phyloP scores from a whole-genome alignment of 2,888 invertebrate genomes.

The Spilarctia lutea region DNA sequence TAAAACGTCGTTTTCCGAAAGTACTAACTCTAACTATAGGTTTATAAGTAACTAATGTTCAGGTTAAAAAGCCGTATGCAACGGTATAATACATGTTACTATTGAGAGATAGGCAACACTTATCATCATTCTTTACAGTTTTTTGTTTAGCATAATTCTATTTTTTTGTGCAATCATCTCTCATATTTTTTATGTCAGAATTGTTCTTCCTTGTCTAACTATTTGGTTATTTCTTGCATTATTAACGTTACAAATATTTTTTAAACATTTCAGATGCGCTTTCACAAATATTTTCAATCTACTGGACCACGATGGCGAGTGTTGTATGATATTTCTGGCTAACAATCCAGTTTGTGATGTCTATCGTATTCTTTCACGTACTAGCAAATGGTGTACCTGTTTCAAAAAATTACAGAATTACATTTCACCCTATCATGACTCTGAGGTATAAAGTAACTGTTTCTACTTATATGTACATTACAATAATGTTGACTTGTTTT shows the following conservation, averaged over 20 bases:
- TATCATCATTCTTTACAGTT: no score
- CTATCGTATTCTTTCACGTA: constrained; percentile 86
- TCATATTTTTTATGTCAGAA: background rate
- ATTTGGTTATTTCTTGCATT: no score
- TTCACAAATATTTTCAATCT: constrained; percentile 86
- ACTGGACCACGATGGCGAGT: constrained; percentile 89
- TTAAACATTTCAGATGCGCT: constrained; percentile 81
- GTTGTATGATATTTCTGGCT: constrained; percentile 89
- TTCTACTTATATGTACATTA: background rate
- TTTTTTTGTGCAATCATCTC: no score
- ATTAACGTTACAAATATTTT: background rate
- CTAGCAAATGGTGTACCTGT: constrained; percentile 86
- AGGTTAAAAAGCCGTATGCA: no score
- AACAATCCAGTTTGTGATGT: constrained; percentile 89
- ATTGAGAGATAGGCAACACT: no score
- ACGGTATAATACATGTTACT: no score
- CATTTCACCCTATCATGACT: constrained; percentile 89
- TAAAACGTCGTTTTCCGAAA: no score
- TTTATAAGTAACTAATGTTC: no score
- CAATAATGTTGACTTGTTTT: no score
- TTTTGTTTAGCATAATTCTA: no score
- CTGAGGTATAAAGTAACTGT: constrained; percentile 18
- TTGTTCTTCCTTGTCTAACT: background rate
- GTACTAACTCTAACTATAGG: no score
- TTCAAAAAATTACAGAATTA: constrained; percentile 88